Percentiles rank a stretch among this genome's conserved stretches.
Conservation (phyloP, 2,797 vertebrate species). For the Eidolon dupreanum region DNA sequence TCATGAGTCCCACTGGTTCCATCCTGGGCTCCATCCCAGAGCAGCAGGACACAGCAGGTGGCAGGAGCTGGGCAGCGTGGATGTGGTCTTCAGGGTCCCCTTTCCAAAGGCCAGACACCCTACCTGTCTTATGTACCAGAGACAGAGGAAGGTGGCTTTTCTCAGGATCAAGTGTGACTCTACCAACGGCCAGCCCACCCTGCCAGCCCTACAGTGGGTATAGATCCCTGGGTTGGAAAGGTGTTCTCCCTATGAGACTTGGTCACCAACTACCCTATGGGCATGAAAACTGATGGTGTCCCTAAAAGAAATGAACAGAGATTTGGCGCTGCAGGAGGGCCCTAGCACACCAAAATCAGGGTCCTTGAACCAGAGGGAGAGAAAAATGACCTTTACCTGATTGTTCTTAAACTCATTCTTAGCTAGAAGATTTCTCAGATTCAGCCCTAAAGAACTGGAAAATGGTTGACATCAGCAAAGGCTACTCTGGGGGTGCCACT, state of each 20-base stretch:
- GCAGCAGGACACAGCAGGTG: background rate
- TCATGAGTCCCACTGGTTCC: background rate
- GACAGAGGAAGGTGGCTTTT: background rate
- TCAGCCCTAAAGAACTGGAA: background rate
- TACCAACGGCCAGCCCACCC: background rate
- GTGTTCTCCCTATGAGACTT: background rate
- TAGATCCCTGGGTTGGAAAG: background rate
- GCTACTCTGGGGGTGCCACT: background rate
- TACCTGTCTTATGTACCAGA: background rate
- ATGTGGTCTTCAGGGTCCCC: background rate
- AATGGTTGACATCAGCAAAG: background rate
- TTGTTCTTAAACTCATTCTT: background rate
- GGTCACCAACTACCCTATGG: too few species aligned
- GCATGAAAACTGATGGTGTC: background rate
- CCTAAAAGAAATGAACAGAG: background rate
- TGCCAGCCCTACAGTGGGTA: background rate
- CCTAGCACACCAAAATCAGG: background rate
- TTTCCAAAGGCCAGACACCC: background rate
- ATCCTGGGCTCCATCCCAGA: background rate
- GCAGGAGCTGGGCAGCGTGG: background rate
- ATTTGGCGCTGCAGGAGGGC: background rate
- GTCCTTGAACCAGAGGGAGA: background rate
- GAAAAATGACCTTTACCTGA: background rate
- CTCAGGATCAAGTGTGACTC: background rate
- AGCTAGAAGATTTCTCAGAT: background rate